These are phyloP conservation scores for Antrozous pallidus DNA, from an alignment of 2,797 vertebrate species.

Conservation along the genomic window DNA sequence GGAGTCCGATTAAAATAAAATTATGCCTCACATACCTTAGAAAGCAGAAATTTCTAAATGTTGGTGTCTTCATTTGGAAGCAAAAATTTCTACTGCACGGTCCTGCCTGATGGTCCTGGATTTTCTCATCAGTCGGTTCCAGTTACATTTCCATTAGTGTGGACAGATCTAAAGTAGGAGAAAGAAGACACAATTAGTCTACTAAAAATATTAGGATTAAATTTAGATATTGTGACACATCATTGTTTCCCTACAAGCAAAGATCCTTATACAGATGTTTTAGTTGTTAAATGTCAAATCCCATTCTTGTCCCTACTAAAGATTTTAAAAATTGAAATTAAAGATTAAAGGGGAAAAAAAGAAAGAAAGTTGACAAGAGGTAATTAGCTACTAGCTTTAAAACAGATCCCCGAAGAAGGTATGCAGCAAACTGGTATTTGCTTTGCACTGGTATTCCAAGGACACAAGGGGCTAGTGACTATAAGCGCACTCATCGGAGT, in stretches of 20 bases:
- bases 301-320: not conserved
- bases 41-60: conserved; percentile 59
- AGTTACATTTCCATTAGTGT: conserved; percentile 64
- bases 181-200: conserved; percentile 46
- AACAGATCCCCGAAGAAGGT: not conserved
- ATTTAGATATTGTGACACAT: conserved; percentile 4
- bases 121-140: conserved; percentile 57
- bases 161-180: conserved; percentile 59
- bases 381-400: not conserved
- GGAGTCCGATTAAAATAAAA: conserved; percentile 44
- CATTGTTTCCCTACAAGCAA: not conserved
- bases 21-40: conserved; percentile 61
- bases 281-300: conserved; percentile 19
- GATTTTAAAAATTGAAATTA: not conserved
- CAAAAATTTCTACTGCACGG: conserved; percentile 52
- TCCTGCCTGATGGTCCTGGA: conserved; percentile 64
- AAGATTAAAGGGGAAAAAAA: conserved; percentile 5
- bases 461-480: not conserved
- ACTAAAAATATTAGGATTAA: conserved; percentile 20
- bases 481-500: not conserved
- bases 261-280: conserved; percentile 5
- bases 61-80: conserved; percentile 68
- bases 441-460: not conserved
- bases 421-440: not conserved
- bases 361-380: not conserved